Conservation (phyloP, 2,113 vertebrate genomes). For the Epinephelus fuscoguttatus region DNA sequence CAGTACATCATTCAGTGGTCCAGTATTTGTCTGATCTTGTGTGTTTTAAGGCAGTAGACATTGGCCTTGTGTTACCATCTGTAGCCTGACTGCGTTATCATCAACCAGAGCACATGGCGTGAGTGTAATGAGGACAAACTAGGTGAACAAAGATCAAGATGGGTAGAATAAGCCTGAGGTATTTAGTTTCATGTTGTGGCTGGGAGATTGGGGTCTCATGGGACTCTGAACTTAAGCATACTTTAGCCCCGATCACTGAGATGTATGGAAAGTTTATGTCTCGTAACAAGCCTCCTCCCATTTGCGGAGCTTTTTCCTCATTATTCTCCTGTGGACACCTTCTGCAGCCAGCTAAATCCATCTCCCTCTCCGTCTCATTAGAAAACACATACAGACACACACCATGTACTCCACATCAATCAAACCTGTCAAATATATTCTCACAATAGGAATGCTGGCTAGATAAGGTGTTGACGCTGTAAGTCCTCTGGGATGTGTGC, state of each 20-base stretch:
- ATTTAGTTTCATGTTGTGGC: conserved; percentile 38
- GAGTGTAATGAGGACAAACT: conserved; percentile 12
- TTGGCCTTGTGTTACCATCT: conserved; percentile 47
- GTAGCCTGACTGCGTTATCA: conserved; percentile 27
- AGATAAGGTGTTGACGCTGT: conserved; percentile 15
- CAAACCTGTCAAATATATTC: conserved; percentile 7
- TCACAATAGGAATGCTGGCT: conserved; percentile 1
- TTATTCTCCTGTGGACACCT: conserved; percentile 1
- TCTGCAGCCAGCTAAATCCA: conserved; percentile 1
- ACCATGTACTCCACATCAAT: conserved; percentile 3
- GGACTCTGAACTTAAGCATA: conserved; percentile 1
- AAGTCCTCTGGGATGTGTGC: not conserved
- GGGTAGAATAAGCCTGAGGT: not conserved
- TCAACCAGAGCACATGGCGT: conserved; percentile 8
- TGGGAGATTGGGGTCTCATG: not conserved
- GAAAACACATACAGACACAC: conserved; percentile 25
- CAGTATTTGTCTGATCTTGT: not conserved
- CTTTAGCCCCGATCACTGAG: not conserved
- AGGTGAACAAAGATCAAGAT: conserved; percentile 20
- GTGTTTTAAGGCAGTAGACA: not conserved
- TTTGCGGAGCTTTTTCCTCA: not conserved
- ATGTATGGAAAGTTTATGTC: conserved; percentile 9
- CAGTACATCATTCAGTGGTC: not conserved
- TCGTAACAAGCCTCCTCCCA: not conserved
- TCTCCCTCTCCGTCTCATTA: conserved; percentile 14